Evolutionary conservation across 2,113 vertebrate species (phyloP).

Genomic region (Pleuronectes platessa): DNA sequence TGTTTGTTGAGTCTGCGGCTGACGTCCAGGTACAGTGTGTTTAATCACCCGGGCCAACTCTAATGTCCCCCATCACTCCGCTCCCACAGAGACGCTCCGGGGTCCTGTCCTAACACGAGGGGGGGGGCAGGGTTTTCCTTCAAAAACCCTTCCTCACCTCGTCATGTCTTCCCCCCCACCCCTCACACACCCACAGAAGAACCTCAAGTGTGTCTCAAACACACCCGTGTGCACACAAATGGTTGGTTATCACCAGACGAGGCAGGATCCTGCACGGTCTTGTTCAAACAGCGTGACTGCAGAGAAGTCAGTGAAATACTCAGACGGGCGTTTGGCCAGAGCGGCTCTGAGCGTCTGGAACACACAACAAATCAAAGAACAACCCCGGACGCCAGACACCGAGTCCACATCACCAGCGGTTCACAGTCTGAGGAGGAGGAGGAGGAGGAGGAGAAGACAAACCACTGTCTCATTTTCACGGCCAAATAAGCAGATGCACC

Average conservation of each 20-base stretch:
- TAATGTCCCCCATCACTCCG: slow-evolving; percentile 38
- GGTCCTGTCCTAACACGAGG: slow-evolving; percentile 59
- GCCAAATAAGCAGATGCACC: slow-evolving; percentile 6
- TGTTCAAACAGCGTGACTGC: slow-evolving; percentile 58
- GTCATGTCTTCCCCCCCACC: not conserved
- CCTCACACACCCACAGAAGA: no score
- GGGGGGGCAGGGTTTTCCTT: not conserved
- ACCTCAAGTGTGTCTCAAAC: slow-evolving; percentile 35
- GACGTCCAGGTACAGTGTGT: slow-evolving; percentile 38
- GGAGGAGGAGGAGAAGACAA: not conserved
- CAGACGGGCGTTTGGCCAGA: slow-evolving; percentile 60
- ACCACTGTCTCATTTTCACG: slow-evolving; percentile 27
- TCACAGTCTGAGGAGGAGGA: slow-evolving; percentile 46
- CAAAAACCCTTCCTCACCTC: not conserved
- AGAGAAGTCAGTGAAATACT: slow-evolving; percentile 40
- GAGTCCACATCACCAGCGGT: slow-evolving; percentile 42
- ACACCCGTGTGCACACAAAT: slow-evolving; percentile 39
- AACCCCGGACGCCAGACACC: slow-evolving; percentile 27
- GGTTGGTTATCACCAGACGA: slow-evolving; percentile 41
- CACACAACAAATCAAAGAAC: slow-evolving; percentile 14
- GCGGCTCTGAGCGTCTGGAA: slow-evolving; percentile 13
- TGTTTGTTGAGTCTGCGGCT: slow-evolving; percentile 44
- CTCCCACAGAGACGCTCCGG: slow-evolving; percentile 41
- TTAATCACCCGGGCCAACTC: slow-evolving; percentile 42
- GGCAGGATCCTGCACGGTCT: slow-evolving; percentile 65